A percentile compares a stretch with the other conserved stretches of the same genome.
These are phyloP conservation scores for Parnassius smintheus DNA, from an alignment of 2,888 invertebrate genomes.

Conservation along the genomic window DNA sequence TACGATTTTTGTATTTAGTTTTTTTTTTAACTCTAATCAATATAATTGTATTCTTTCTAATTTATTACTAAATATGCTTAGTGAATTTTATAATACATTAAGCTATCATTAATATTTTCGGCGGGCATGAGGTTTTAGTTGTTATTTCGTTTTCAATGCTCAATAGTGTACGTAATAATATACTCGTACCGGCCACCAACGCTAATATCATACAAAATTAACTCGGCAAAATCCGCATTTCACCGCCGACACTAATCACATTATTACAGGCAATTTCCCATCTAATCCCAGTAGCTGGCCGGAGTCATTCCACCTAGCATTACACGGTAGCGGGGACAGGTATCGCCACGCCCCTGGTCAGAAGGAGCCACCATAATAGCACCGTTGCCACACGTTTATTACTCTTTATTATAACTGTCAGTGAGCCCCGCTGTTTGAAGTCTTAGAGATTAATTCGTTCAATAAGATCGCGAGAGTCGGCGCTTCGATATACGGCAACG, in stretches of 20 bases:
- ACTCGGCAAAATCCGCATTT: constrained; percentile 1
- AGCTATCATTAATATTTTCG: too few species aligned
- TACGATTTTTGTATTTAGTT: too few species aligned
- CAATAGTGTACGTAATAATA: too few species aligned
- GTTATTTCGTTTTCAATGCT: too few species aligned
- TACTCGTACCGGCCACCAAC: too few species aligned
- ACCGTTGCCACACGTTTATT: constrained; percentile 24
- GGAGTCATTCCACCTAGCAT: constrained; percentile 17
- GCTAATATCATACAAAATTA: background rate
- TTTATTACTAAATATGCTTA: too few species aligned
- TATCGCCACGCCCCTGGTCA: constrained; percentile 18
- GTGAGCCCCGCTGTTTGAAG: background rate
- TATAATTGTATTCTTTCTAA: too few species aligned
- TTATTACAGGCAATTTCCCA: constrained; percentile 29
- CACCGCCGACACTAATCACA: constrained; percentile 24
- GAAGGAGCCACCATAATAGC: constrained; percentile 23
- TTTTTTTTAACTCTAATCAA: too few species aligned
- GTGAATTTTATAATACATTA: too few species aligned
- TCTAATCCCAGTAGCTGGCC: constrained; percentile 25
- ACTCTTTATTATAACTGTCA: constrained; percentile 22
- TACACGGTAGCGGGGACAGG: constrained; percentile 23
- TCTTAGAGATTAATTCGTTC: constrained; percentile 9
- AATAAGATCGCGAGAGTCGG: background rate
- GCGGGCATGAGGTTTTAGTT: too few species aligned
- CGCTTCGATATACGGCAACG: background rate